Percentiles rank a stretch among this genome's conserved stretches.
phyloP scores from a whole-genome alignment of 2,888 invertebrate genomes.

The Julus scandinavius region DNA sequence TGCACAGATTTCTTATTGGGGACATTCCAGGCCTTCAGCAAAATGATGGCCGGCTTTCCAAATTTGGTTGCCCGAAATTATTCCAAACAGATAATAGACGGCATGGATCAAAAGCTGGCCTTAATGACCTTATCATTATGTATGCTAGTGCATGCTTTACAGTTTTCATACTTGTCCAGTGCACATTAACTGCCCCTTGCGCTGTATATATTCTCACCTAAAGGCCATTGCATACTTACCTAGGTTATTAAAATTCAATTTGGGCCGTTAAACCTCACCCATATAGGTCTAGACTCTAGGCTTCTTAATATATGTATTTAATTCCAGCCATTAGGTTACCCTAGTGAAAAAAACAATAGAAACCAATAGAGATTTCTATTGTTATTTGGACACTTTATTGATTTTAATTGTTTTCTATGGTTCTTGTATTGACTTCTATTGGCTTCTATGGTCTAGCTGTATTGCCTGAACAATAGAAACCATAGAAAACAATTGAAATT shows the following conservation, averaged over 20 bases:
- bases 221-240: not conserved
- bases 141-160: not conserved
- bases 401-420: too few species aligned
- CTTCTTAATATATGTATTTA: not conserved
- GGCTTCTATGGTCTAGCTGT: too few species aligned
- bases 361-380: too few species aligned
- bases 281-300: not conserved
- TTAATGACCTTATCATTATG: not conserved
- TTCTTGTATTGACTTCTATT: too few species aligned
- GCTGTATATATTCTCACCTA: not conserved
- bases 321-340: not conserved
- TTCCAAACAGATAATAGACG: not conserved
- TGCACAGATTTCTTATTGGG: slow-evolving; percentile 23
- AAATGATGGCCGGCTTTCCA: slow-evolving; percentile 37
- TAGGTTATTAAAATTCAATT: not conserved
- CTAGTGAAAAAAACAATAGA: too few species aligned
- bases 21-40: not conserved
- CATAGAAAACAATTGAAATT: too few species aligned
- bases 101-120: not conserved
- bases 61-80: slow-evolving; percentile 38
- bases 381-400: too few species aligned
- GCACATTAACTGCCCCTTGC: not conserved
- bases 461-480: too few species aligned
- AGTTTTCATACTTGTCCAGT: not conserved
- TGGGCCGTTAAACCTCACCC: not conserved